Evolutionary conservation across 2,113 vertebrate genomes (phyloP).

Genomic region (Pavo muticus): DNA sequence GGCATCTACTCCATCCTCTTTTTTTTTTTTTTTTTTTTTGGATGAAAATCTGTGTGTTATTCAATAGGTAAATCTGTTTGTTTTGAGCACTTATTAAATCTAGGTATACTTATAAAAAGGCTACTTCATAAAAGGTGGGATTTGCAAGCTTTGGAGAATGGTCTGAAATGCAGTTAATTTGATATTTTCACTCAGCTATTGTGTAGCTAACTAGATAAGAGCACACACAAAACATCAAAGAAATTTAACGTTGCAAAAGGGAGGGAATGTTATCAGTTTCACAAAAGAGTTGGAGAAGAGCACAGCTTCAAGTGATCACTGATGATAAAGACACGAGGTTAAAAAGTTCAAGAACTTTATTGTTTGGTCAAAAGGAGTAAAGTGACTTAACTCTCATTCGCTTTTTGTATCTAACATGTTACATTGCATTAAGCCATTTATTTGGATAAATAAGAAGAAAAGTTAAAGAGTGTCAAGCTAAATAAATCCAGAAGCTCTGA

Average conservation of each 20-base stretch:
- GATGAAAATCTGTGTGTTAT: background rate
- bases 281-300: background rate
- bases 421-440: background rate
- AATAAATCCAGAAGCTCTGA: background rate
- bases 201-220: background rate
- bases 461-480: background rate
- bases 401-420: background rate
- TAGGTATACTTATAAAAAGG: background rate
- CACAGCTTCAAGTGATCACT: background rate
- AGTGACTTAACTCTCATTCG: background rate
- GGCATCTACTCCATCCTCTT: background rate
- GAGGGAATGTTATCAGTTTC: background rate
- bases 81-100: background rate
- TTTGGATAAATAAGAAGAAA: background rate
- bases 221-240: background rate
- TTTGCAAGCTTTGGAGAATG: background rate
- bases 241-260: background rate
- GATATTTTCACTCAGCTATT: background rate
- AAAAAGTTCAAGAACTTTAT: background rate
- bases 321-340: background rate
- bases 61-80: background rate
- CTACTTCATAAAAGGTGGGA: background rate
- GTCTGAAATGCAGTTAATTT: slow-evolving; percentile 9
- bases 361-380: background rate
- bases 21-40: too few species aligned